These are phyloP conservation scores for Galago senegalensis DNA, from an alignment of 2,797 vertebrate genomes.

Conservation along the genomic window DNA sequence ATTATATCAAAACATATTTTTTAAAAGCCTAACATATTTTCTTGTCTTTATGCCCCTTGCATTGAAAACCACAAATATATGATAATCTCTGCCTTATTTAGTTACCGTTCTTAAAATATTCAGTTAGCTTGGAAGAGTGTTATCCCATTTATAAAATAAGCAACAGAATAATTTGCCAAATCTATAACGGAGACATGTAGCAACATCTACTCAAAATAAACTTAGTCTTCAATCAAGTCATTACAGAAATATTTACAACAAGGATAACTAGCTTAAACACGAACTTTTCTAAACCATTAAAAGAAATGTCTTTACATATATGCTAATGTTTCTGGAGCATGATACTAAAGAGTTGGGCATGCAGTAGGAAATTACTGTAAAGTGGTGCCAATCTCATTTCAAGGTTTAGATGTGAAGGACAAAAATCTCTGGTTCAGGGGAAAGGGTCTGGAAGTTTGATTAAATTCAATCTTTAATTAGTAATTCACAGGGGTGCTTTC, in stretches of 20 bases:
- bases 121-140: conserved; percentile 19
- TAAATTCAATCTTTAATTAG: neutral
- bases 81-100: neutral
- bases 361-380: neutral
- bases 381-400: neutral
- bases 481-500: neutral
- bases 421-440: neutral
- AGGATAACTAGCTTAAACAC: neutral
- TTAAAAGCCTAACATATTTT: neutral
- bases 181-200: neutral
- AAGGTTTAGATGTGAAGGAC: neutral
- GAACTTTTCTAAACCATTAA: neutral
- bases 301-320: neutral
- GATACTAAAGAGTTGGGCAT: neutral
- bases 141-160: conserved; percentile 12
- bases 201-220: conserved; percentile 25
- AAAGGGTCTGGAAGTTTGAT: neutral
- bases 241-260: neutral
- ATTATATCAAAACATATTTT: neutral
- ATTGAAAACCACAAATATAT: conserved; percentile 20
- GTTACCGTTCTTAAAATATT: conserved; percentile 46
- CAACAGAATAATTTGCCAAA: neutral
- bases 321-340: neutral
- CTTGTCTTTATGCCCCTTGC: neutral
- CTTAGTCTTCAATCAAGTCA: neutral